Conservation (phyloP, 23 tunicate species). For the Styela plicata region DNA sequence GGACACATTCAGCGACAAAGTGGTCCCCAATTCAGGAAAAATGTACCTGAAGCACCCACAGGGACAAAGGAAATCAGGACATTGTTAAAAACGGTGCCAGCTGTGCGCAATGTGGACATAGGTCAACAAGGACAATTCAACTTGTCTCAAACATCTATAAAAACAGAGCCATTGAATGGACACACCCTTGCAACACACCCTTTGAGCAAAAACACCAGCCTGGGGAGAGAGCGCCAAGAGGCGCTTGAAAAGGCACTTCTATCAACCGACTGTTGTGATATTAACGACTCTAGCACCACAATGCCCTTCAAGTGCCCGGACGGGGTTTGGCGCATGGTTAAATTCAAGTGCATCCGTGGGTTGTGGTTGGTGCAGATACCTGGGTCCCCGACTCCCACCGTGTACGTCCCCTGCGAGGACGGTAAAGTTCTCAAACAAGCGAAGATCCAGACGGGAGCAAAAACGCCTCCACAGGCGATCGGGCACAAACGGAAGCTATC, state of each 20-base stretch:
- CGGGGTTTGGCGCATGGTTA: slow-evolving; percentile 83
- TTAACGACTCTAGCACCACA: slow-evolving; percentile 49
- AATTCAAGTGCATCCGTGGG: slow-evolving; percentile 64
- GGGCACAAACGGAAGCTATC: slow-evolving; percentile 22
- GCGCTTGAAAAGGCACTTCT: slow-evolving; percentile 69
- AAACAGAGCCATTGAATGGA: not conserved
- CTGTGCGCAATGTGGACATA: not conserved
- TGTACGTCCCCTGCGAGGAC: slow-evolving; percentile 42
- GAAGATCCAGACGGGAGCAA: not conserved
- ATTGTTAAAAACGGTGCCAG: not conserved
- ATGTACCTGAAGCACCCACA: not conserved
- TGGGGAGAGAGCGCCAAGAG: slow-evolving; percentile 56
- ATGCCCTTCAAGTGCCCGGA: slow-evolving; percentile 69
- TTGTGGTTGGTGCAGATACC: slow-evolving; percentile 79
- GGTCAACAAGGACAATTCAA: not conserved
- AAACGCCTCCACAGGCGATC: not conserved
- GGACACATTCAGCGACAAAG: not conserved
- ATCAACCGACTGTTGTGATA: slow-evolving; percentile 76
- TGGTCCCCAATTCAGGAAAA: not conserved
- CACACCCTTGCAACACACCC: not conserved
- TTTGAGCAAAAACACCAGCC: not conserved
- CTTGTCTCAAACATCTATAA: not conserved
- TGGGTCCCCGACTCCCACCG: slow-evolving; percentile 50
- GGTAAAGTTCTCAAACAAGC: not conserved
- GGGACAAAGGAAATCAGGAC: not conserved